These are phyloP conservation scores for Poeciliopsis occidentalis DNA, from an alignment of 2,113 vertebrate species.

Conservation along the genomic window DNA sequence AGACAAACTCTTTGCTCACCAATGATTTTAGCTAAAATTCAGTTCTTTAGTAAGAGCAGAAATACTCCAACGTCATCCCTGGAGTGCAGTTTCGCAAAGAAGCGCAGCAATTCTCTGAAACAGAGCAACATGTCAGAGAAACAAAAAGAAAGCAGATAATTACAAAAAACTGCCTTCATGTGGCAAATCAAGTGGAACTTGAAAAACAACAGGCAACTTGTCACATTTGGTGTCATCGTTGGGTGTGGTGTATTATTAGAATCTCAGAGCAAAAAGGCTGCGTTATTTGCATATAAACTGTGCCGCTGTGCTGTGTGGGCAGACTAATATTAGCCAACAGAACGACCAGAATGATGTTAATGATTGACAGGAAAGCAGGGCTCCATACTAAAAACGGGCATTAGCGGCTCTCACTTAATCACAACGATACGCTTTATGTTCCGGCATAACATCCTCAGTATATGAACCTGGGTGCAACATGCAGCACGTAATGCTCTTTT, in stretches of 20 bases:
- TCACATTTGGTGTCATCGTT: conserved; percentile 20
- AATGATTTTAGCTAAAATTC: background rate
- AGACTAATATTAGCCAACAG: conserved; percentile 41
- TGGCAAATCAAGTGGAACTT: background rate
- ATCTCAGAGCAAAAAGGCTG: conserved; percentile 19
- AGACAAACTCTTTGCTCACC: background rate
- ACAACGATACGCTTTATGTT: conserved; percentile 4
- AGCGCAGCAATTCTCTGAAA: conserved; percentile 30
- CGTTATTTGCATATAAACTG: conserved; percentile 25
- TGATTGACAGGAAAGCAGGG: conserved; percentile 57
- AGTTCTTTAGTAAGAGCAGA: conserved; percentile 13
- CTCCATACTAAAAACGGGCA: conserved; percentile 28
- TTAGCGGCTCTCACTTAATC: conserved; percentile 15
- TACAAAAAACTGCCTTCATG: background rate
- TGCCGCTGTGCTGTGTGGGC: background rate
- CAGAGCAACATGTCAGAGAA: conserved; percentile 5
- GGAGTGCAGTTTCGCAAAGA: conserved; percentile 6
- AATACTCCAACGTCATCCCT: conserved; percentile 23
- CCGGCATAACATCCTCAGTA: background rate
- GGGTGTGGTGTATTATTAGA: conserved; percentile 42
- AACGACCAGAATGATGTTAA: conserved; percentile 51
- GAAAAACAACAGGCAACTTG: conserved; percentile 7
- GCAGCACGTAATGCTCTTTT: conserved; percentile 34
- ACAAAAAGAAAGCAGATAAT: background rate
- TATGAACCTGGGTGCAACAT: conserved; percentile 27